These are phyloP conservation scores for Saccopteryx leptura DNA, from an alignment of 2,113 vertebrate species.

Conservation along the genomic window DNA sequence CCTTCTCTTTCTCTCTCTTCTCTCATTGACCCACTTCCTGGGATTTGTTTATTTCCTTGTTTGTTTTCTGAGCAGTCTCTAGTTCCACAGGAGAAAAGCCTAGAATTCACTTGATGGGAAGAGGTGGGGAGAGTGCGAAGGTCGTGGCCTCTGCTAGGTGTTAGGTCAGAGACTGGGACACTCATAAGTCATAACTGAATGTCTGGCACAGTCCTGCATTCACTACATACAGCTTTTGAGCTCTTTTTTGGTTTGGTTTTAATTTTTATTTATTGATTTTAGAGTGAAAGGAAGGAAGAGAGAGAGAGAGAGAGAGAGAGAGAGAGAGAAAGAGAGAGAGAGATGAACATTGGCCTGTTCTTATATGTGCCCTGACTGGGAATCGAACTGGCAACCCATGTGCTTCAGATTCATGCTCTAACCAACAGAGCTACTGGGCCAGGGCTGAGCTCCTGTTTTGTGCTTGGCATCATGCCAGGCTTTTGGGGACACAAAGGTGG, in stretches of 20 bases:
- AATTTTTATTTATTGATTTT: too few species aligned
- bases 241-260: not conserved
- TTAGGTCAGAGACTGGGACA: not conserved
- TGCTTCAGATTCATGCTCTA: too few species aligned
- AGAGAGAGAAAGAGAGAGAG: too few species aligned
- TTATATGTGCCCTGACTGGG: too few species aligned
- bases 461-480: not conserved
- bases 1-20: not conserved
- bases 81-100: not conserved
- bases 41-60: not conserved
- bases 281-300: too few species aligned
- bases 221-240: not conserved
- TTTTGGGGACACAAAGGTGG: not conserved
- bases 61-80: not conserved
- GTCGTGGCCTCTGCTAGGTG: not conserved
- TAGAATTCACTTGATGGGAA: not conserved
- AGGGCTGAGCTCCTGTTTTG: not conserved
- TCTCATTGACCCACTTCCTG: not conserved
- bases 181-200: not conserved
- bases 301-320: too few species aligned
- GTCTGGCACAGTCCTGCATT: not conserved
- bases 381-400: too few species aligned
- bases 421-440: too few species aligned
- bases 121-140: not conserved
- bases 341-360: too few species aligned